These are phyloP conservation scores for Megaustenia siamemsis DNA, from an alignment of 2,888 invertebrate species.

Conservation along the genomic window DNA sequence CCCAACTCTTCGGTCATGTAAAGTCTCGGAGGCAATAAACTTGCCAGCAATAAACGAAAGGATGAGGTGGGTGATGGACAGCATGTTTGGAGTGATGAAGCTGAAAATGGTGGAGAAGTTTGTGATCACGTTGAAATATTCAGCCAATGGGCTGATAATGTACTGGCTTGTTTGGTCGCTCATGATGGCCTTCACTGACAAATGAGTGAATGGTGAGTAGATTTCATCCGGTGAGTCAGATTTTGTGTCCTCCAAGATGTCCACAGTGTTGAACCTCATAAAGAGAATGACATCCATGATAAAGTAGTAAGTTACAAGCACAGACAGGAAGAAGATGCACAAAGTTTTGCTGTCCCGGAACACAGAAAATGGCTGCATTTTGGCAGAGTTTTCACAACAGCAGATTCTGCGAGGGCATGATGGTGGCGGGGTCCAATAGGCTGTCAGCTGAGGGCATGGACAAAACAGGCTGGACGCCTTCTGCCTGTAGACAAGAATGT, in stretches of 20 bases:
- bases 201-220: slow-evolving; percentile 71
- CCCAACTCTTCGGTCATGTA: slow-evolving; percentile 83
- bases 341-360: slow-evolving; percentile 56
- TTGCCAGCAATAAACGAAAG: slow-evolving; percentile 40
- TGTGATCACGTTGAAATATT: slow-evolving; percentile 85
- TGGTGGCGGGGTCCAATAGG: slow-evolving; percentile 50
- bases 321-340: slow-evolving; percentile 54
- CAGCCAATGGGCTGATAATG: slow-evolving; percentile 89
- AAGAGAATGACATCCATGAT: slow-evolving; percentile 57
- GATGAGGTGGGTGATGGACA: slow-evolving; percentile 82
- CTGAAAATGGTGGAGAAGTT: slow-evolving; percentile 83
- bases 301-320: slow-evolving; percentile 52
- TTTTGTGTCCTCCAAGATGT: slow-evolving; percentile 55
- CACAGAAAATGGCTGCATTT: slow-evolving; percentile 28
- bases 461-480: slow-evolving; percentile 20
- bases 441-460: slow-evolving; percentile 45
- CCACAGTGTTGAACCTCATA: slow-evolving; percentile 52
- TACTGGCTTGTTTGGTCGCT: slow-evolving; percentile 92
- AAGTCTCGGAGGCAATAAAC: slow-evolving; percentile 49
- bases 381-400: slow-evolving; percentile 39
- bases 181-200: slow-evolving; percentile 90
- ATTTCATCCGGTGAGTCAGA: slow-evolving; percentile 46
- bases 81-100: slow-evolving; percentile 89
- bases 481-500: slow-evolving; percentile 18
- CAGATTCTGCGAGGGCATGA: slow-evolving; percentile 44